Evolutionary conservation across 2,797 vertebrate species (phyloP).

Genomic region (Pangasius sanitwongsei): DNA sequence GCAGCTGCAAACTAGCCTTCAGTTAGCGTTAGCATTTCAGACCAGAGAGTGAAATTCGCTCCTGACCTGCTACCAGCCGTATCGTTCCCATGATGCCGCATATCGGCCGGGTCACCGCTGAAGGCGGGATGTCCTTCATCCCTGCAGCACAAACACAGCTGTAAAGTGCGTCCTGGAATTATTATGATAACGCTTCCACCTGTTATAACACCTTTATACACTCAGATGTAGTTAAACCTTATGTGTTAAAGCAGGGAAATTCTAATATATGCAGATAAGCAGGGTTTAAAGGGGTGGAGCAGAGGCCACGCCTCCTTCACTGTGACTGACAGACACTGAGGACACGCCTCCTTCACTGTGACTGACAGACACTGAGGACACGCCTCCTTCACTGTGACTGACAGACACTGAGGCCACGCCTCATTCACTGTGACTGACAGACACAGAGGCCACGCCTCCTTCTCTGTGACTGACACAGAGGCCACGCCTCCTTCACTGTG

Average conservation of each 20-base stretch:
- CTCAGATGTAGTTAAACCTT: neutral
- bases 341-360: neutral
- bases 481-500: too few species aligned
- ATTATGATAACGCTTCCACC: neutral
- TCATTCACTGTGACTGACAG: neutral
- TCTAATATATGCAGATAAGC: neutral
- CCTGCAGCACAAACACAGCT: slow-evolving; percentile 65
- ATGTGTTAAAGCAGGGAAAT: neutral
- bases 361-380: too few species aligned
- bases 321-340: neutral
- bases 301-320: neutral
- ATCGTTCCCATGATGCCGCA: slow-evolving; percentile 93
- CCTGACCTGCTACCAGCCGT: slow-evolving; percentile 89
- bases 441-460: too few species aligned
- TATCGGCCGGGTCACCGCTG: slow-evolving; percentile 85
- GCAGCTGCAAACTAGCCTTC: neutral
- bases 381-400: too few species aligned
- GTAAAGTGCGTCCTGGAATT: neutral
- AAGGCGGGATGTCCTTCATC: slow-evolving; percentile 89
- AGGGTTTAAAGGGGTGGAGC: neutral
- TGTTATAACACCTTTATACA: neutral
- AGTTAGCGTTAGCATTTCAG: neutral
- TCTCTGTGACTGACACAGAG: too few species aligned
- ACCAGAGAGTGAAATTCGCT: neutral
- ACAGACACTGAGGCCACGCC: too few species aligned